Percentiles rank a stretch among this genome's conserved stretches.
Conservation (phyloP, 2,888 invertebrate species). For the Drosophila cognata region DNA sequence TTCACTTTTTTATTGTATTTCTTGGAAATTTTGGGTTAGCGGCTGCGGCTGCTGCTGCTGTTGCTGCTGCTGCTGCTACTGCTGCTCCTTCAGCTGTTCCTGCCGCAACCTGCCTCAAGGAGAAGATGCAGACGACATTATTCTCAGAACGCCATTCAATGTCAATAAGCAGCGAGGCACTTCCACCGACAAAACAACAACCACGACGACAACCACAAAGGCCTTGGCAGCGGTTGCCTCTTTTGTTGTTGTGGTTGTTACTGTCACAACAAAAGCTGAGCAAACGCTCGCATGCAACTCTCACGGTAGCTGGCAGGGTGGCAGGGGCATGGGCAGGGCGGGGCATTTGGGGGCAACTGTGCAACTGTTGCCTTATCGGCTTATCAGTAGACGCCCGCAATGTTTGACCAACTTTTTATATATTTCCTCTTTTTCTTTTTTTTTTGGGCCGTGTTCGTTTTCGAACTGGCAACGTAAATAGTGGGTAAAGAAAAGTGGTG, state of each 20-base stretch:
- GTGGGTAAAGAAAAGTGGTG: conserved; percentile 4
- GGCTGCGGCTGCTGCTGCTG: background rate
- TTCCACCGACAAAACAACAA: conserved; percentile 13
- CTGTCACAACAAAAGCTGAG: conserved; percentile 58
- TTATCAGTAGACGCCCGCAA: conserved; percentile 55
- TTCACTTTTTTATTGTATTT: conserved; percentile 13
- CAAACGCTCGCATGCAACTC: conserved; percentile 63
- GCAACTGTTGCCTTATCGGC: conserved; percentile 67
- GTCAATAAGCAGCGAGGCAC: conserved; percentile 43
- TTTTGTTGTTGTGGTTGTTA: conserved; percentile 18
- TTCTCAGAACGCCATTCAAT: conserved; percentile 47
- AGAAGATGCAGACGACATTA: conserved; percentile 13
- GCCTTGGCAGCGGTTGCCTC: conserved; percentile 24
- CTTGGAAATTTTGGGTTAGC: conserved; percentile 26
- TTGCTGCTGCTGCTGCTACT: background rate
- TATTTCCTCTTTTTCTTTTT: conserved; percentile 16
- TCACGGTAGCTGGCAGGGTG: conserved; percentile 62
- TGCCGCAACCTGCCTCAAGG: conserved; percentile 52
- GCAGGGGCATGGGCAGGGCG: background rate
- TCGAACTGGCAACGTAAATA: conserved; percentile 49
- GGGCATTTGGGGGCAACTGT: conserved; percentile 21
- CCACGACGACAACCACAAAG: conserved; percentile 25
- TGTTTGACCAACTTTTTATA: conserved; percentile 63
- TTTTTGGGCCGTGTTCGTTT: conserved; percentile 42
- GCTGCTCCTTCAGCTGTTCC: conserved; percentile 28